These are phyloP conservation scores for Etheostoma cragini DNA, from an alignment of 2,113 vertebrate species.

Conservation along the genomic window DNA sequence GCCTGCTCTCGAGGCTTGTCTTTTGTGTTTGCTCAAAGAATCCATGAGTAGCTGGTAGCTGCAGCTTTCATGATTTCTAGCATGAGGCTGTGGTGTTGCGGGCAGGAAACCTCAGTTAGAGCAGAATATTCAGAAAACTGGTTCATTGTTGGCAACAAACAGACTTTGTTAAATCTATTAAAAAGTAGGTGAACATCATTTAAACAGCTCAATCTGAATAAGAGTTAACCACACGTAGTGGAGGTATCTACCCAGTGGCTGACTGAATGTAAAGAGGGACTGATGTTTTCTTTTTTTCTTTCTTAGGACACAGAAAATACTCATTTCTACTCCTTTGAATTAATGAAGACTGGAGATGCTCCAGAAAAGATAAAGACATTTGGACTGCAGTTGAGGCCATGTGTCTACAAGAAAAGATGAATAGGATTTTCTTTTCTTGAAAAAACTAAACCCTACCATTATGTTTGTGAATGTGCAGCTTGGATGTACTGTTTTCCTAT, in stretches of 20 bases:
- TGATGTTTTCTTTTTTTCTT: constrained; percentile 20
- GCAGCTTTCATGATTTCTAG: neutral
- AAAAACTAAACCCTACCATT: neutral
- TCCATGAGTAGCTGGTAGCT: neutral
- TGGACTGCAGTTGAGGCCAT: constrained; percentile 87
- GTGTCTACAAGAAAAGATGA: constrained; percentile 93
- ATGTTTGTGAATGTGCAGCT: neutral
- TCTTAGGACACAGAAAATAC: constrained; percentile 87
- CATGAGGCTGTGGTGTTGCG: neutral
- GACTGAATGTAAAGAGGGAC: neutral
- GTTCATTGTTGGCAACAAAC: neutral
- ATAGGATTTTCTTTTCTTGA: too few relatives aligned
- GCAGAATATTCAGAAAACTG: neutral
- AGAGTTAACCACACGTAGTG: neutral
- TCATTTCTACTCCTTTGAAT: constrained; percentile 92
- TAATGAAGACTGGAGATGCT: constrained; percentile 82
- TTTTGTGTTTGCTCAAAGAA: neutral
- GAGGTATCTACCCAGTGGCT: neutral
- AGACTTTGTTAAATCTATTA: neutral
- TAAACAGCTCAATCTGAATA: neutral
- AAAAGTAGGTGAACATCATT: neutral
- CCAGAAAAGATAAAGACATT: constrained; percentile 65
- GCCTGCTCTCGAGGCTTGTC: too few relatives aligned
- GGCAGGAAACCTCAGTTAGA: constrained; percentile 29
- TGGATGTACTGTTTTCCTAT: neutral